Conservation (phyloP, 1,140 invertebrate genomes). For the Spodoptera frugiperda region DNA sequence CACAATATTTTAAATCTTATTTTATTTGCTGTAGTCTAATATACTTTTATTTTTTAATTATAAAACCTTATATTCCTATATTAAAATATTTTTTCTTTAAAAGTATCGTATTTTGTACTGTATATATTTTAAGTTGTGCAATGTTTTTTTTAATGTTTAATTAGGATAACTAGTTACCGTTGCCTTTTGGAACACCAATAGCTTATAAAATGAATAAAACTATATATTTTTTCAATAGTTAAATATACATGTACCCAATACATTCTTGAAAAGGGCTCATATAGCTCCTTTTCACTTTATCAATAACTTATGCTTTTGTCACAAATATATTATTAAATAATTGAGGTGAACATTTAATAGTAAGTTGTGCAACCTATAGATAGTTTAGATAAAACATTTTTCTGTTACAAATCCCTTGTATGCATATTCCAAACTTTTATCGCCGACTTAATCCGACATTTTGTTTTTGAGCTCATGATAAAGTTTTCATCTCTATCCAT, state of each 20-base stretch:
- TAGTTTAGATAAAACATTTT: too few relatives aligned
- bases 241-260: background rate
- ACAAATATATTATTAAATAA: background rate
- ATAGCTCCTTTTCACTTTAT: too few relatives aligned
- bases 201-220: background rate
- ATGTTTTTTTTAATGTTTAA: background rate
- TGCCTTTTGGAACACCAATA: conserved; percentile 32
- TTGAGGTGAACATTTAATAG: too few relatives aligned
- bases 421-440: too few relatives aligned
- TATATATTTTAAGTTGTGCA: conserved; percentile 10
- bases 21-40: background rate
- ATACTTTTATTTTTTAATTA: background rate
- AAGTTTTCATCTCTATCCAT: too few relatives aligned
- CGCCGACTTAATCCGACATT: too few relatives aligned
- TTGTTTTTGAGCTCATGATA: too few relatives aligned
- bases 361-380: too few relatives aligned
- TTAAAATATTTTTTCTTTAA: background rate
- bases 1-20: conserved; percentile 19
- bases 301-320: background rate
- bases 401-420: too few relatives aligned
- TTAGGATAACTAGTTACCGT: conserved; percentile 19
- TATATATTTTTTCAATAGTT: conserved; percentile 8
- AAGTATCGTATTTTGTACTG: background rate
- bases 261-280: too few relatives aligned
- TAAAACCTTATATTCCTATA: background rate